Conservation (phyloP, 2,797 vertebrate genomes). For the Sebastes miniatus region DNA sequence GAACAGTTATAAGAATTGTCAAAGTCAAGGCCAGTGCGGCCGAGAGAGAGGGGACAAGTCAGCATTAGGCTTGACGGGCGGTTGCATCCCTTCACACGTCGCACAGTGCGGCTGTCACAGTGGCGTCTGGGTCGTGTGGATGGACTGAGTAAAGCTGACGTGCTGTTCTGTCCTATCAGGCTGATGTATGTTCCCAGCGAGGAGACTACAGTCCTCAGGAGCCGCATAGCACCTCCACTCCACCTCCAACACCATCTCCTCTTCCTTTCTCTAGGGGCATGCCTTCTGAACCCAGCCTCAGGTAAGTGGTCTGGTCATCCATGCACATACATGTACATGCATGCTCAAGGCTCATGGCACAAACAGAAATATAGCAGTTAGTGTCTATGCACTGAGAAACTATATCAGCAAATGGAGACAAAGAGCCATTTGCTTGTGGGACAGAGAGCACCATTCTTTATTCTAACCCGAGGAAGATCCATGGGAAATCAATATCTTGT, state of each 20-base stretch:
- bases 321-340: background rate
- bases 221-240: constrained; percentile 46
- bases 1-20: constrained; percentile 22
- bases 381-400: background rate
- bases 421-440: background rate
- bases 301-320: constrained; percentile 76
- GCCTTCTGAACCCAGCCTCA: constrained; percentile 92
- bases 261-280: constrained; percentile 80
- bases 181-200: constrained; percentile 72
- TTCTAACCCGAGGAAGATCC: constrained; percentile 4
- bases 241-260: constrained; percentile 44
- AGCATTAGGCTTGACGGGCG: constrained; percentile 22
- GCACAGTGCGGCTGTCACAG: constrained; percentile 47
- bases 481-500: constrained; percentile 22
- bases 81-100: constrained; percentile 57
- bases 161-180: constrained; percentile 74
- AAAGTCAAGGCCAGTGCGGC: constrained; percentile 12
- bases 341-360: background rate
- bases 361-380: background rate
- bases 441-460: background rate
- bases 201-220: constrained; percentile 69
- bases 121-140: constrained; percentile 40
- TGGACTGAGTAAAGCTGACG: constrained; percentile 63
- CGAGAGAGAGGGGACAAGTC: constrained; percentile 33
- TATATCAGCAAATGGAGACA: background rate